These are phyloP conservation scores for Sebastes fasciatus DNA, from an alignment of 2,113 vertebrate genomes.

Conservation along the genomic window DNA sequence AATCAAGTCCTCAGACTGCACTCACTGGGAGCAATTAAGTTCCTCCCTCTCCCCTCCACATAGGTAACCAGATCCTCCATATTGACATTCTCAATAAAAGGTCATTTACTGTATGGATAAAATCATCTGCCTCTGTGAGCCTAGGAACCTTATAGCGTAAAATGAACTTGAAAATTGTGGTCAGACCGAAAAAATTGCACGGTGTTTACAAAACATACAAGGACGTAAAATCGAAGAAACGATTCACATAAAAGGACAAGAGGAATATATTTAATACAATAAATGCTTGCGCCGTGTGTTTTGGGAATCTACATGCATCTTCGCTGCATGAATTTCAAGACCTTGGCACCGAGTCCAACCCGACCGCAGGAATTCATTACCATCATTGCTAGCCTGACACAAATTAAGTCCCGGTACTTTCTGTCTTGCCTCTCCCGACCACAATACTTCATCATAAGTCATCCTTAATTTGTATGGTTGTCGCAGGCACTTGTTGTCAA, in stretches of 20 bases:
- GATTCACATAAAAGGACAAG: conserved; percentile 50
- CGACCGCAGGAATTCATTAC: conserved; percentile 84
- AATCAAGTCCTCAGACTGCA: conserved; percentile 85
- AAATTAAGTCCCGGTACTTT: conserved; percentile 83
- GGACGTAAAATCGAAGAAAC: conserved; percentile 68
- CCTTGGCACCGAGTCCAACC: conserved; percentile 72
- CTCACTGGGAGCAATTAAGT: conserved; percentile 86
- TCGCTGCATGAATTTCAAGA: conserved; percentile 71
- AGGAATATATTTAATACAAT: conserved; percentile 48
- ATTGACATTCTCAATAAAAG: conserved; percentile 84
- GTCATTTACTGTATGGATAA: conserved; percentile 82
- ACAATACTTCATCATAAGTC: conserved; percentile 84
- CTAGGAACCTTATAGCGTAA: conserved; percentile 58
- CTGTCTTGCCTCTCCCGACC: conserved; percentile 77
- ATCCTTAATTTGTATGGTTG: conserved; percentile 80
- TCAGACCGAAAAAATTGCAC: conserved; percentile 45
- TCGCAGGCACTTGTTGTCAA: conserved; percentile 76
- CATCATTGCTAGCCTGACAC: conserved; percentile 81
- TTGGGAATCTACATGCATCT: conserved; percentile 58
- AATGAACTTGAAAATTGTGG: conserved; percentile 66
- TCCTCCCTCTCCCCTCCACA: conserved; percentile 75
- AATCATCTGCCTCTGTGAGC: conserved; percentile 74
- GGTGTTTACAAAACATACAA: conserved; percentile 60
- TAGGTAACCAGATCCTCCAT: conserved; percentile 84
- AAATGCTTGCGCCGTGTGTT: conserved; percentile 48